Conservation (phyloP, 2,888 invertebrate species). For the Andrena camellia region DNA sequence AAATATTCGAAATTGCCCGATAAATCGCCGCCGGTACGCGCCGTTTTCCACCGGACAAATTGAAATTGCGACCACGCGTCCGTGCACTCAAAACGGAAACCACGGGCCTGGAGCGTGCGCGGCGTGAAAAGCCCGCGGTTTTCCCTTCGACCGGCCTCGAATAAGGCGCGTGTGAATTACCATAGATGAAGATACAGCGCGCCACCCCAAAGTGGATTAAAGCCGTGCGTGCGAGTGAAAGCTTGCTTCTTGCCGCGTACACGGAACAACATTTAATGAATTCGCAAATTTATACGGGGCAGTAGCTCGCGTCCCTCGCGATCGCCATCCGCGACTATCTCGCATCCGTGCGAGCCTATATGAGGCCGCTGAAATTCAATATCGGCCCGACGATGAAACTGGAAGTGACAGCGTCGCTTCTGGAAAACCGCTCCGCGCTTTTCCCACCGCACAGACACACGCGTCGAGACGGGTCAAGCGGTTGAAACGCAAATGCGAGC, state of each 20-base stretch:
- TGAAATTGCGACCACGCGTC: background rate
- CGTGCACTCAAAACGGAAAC: slow-evolving; percentile 7
- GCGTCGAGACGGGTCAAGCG: slow-evolving; percentile 26
- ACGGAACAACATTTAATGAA: slow-evolving; percentile 4
- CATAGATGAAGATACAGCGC: slow-evolving; percentile 13
- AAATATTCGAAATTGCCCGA: background rate
- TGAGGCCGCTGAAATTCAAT: slow-evolving; percentile 7
- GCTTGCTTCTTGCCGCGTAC: slow-evolving; percentile 26
- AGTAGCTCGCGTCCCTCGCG: background rate
- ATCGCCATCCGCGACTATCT: background rate
- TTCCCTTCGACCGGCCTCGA: background rate
- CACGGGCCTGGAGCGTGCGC: background rate
- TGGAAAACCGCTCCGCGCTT: slow-evolving; percentile 7
- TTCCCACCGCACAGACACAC: slow-evolving; percentile 2
- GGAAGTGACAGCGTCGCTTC: slow-evolving; percentile 7
- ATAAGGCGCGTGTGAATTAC: slow-evolving; percentile 15
- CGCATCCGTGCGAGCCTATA: background rate
- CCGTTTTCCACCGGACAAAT: background rate
- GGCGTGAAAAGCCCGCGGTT: slow-evolving; percentile 22
- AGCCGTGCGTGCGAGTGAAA: background rate
- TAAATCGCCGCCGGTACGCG: background rate
- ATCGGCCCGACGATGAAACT: slow-evolving; percentile 15
- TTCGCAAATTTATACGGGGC: slow-evolving; percentile 3
- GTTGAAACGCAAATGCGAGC: slow-evolving; percentile 23
- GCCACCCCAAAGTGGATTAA: slow-evolving; percentile 11